A percentile compares a stretch with the other conserved stretches of the same genome.
Conservation (phyloP, 2,113 vertebrate genomes). For the Dipodomys stephensi region DNA sequence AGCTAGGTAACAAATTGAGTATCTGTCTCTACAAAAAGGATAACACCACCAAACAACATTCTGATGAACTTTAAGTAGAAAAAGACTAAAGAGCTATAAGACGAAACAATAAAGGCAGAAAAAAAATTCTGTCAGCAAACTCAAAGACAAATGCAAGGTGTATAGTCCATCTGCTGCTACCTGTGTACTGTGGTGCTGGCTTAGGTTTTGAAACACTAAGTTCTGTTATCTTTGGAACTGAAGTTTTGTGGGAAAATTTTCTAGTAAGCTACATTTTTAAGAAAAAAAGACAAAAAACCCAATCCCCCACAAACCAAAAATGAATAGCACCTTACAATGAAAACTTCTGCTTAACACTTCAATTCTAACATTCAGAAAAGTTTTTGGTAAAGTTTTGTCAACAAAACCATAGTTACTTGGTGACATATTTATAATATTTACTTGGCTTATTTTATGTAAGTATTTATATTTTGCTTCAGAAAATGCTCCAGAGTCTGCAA, state of each 20-base stretch:
- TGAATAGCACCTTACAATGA: neutral
- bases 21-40: neutral
- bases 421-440: slow-evolving; percentile 35
- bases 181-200: neutral
- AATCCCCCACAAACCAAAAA: neutral
- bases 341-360: neutral
- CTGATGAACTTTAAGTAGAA: neutral
- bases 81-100: neutral
- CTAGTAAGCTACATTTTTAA: neutral
- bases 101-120: slow-evolving; percentile 33
- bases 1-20: neutral
- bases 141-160: neutral
- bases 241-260: slow-evolving; percentile 23
- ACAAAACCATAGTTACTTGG: slow-evolving; percentile 59
- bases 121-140: neutral
- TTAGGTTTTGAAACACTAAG: neutral
- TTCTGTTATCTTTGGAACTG: slow-evolving; percentile 16
- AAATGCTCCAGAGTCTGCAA: slow-evolving; percentile 34
- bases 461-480: slow-evolving; percentile 30
- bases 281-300: neutral
- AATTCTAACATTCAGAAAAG: slow-evolving; percentile 22
- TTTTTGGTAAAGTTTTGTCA: neutral
- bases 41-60: neutral
- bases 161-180: neutral
- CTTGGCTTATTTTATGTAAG: slow-evolving; percentile 45